These are phyloP conservation scores for Automeris io DNA, from an alignment of 2,888 invertebrate genomes.

Conservation along the genomic window DNA sequence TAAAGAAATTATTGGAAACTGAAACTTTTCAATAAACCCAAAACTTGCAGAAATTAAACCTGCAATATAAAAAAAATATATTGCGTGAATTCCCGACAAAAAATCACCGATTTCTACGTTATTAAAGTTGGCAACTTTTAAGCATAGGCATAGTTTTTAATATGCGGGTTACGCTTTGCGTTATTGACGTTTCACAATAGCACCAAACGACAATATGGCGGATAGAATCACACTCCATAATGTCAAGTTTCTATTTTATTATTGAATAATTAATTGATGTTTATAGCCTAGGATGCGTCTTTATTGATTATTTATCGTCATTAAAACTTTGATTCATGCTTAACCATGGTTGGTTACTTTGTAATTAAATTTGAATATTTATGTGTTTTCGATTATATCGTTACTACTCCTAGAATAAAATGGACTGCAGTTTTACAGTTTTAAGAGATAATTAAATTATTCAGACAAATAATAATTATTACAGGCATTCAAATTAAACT, in stretches of 20 bases:
- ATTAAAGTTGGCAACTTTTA: conserved; percentile 2
- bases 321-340: conserved; percentile 3
- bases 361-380: not conserved
- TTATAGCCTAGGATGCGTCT: conserved; percentile 6
- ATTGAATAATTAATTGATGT: conserved; percentile 27
- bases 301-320: conserved; percentile 7
- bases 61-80: no score
- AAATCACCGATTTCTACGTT: conserved; percentile 6
- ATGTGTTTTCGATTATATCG: not conserved
- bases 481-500: no score
- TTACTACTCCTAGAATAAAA: no score
- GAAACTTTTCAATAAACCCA: no score
- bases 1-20: no score
- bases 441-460: no score
- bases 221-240: conserved; percentile 42
- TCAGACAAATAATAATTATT: no score
- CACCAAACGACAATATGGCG: conserved; percentile 47
- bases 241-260: conserved; percentile 39
- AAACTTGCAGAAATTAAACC: no score
- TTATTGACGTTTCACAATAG: conserved; percentile 72
- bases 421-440: no score
- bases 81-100: not conserved
- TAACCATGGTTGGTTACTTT: not conserved
- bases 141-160: conserved; percentile 49
- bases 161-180: conserved; percentile 71